Percentiles rank a stretch among this genome's conserved stretches.
These are phyloP conservation scores for Coccyzus lansbergi DNA, from an alignment of 2,797 vertebrate species.

Conservation along the genomic window DNA sequence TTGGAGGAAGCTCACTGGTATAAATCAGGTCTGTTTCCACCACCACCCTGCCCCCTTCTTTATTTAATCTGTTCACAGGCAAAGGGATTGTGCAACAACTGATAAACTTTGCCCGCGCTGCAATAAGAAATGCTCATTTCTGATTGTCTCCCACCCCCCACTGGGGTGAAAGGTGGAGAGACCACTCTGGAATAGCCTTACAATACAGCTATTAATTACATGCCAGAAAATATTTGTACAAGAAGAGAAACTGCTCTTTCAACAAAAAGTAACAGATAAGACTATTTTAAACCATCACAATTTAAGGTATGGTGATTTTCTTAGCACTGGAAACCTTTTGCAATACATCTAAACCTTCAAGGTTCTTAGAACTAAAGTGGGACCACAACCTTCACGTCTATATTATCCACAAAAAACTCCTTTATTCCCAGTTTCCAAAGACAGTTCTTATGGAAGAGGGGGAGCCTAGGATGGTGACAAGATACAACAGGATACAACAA, in stretches of 20 bases:
- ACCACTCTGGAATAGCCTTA: neutral
- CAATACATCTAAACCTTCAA: neutral
- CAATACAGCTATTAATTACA: slow-evolving; percentile 12
- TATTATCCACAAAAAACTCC: neutral
- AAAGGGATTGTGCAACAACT: neutral
- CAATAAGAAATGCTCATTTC: neutral
- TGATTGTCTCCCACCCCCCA: neutral
- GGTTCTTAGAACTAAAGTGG: neutral
- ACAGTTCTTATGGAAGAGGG: neutral
- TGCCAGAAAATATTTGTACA: slow-evolving; percentile 14
- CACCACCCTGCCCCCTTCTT: neutral
- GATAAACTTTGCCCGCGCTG: neutral
- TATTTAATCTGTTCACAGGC: neutral
- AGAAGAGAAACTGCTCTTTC: neutral
- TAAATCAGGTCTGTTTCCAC: slow-evolving; percentile 2
- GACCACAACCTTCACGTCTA: neutral
- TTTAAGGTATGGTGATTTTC: neutral
- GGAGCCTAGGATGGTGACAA: neutral
- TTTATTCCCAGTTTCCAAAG: neutral
- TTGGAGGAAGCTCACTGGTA: neutral
- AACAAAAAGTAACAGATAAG: slow-evolving; percentile 2
- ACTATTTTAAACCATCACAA: neutral
- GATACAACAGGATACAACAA: neutral
- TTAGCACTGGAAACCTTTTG: neutral
- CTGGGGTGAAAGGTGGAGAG: neutral